A percentile compares a stretch with the other conserved stretches of the same genome.
Conservation (phyloP, 1,140 invertebrate species). For the Tenebrio molitor region DNA sequence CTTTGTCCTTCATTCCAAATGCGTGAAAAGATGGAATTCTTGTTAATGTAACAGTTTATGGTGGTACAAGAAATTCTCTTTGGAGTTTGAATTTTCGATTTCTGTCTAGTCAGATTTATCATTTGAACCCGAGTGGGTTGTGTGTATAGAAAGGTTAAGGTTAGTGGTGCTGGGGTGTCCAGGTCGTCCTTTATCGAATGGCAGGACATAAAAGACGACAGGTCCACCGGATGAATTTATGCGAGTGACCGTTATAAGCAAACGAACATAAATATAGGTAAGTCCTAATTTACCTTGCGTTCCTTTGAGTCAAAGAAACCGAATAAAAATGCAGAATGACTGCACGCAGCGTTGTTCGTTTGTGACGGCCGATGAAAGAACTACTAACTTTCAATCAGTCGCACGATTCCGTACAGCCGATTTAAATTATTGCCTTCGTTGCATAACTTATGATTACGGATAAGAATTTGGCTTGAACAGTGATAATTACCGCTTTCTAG, state of each 20-base stretch:
- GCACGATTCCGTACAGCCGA: conserved; percentile 43
- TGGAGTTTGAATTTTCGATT: too few species aligned
- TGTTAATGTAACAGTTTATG: too few species aligned
- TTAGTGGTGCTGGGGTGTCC: too few species aligned
- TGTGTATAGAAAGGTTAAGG: too few species aligned
- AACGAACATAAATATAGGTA: conserved; percentile 50
- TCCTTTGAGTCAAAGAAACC: conserved; percentile 52
- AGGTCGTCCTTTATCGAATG: too few species aligned
- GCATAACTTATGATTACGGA: background rate
- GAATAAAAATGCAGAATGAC: conserved; percentile 51
- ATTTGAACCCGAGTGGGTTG: too few species aligned
- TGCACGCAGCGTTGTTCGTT: conserved; percentile 48
- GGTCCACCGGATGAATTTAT: conserved; percentile 21
- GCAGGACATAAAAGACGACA: background rate
- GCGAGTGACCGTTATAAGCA: conserved; percentile 41
- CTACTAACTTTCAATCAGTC: conserved; percentile 52
- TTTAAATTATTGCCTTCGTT: conserved; percentile 28
- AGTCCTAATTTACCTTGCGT: conserved; percentile 51
- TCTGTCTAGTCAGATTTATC: too few species aligned
- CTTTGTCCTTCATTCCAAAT: too few species aligned
- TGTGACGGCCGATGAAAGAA: conserved; percentile 50
- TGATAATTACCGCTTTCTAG: conserved; percentile 21
- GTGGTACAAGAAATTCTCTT: too few species aligned
- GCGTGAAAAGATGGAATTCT: too few species aligned
- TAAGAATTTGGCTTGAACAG: conserved; percentile 16